Evolutionary conservation across 2,888 invertebrate species (phyloP), one percentile per base, ranked within the genome.

Genomic region (Germaria angustata): DNA sequence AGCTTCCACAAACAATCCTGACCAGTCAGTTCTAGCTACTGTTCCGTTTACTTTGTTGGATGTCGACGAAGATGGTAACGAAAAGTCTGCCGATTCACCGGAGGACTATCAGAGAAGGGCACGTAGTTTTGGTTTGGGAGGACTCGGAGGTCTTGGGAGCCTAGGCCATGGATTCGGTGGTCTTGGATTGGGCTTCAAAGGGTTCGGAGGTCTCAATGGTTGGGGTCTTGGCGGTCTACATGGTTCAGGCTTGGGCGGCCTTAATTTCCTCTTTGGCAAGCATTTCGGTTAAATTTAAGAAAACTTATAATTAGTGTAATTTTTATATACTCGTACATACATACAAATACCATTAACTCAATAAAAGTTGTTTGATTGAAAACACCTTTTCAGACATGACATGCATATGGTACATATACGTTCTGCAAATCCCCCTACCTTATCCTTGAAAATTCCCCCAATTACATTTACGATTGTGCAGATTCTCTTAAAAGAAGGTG

Each of bases 211-310:
- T 24, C 55, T 84, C 7, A 84, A 86, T 5, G 81, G 84, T 44
- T 76, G 81, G 1, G 87, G 87, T 2, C 57, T 88, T 0, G 89
- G 89, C 28, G 79, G 88, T 41, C 49, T 86, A 4, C 84, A 85
- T 46, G 85, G 86, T 1, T 81, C 86, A 2, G 87, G 86, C 15
- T 63, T 86, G n/a, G 85, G 85, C 15, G 85, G 84, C 0, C 88
- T 87, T 68, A 89, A 89, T 13, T 87, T 87, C 0, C 85, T 88
- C 7, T 88, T 89, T 46, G 81, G 81, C 13, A 85, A 84, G 41
- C 59, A 77, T 75, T 81, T 84, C 28, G 84, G 84, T 36, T 84
- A 36, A 77, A 24, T 15, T 63, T n/a, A n/a, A n/a, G n/a, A n/a
- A n/a, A n/a, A n/a, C n/a, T n/a, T n/a, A n/a, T n/a, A n/a, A n/a